These are phyloP conservation scores for Calliphora vicina DNA, from an alignment of 1,140 invertebrate genomes.

Conservation along the genomic window DNA sequence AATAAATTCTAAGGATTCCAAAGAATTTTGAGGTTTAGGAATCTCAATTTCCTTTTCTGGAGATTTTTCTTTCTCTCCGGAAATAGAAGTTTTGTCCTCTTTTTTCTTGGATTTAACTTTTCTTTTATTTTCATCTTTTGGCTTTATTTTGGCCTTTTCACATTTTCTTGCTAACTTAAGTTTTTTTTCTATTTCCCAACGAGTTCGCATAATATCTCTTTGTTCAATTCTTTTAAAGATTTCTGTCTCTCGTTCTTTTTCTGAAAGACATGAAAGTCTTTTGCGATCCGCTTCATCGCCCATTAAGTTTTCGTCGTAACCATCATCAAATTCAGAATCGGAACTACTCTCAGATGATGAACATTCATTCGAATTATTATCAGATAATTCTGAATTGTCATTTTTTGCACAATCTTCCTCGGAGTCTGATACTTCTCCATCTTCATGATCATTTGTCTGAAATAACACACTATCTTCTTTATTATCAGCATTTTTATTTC, in stretches of 20 bases:
- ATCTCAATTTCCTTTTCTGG: slow-evolving; percentile 11
- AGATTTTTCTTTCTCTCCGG: not conserved
- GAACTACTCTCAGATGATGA: slow-evolving; percentile 55
- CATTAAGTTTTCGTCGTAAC: slow-evolving; percentile 95
- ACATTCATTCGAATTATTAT: slow-evolving; percentile 31
- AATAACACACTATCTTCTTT: slow-evolving; percentile 24
- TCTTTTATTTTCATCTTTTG: slow-evolving; percentile 69
- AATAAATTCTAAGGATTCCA: not conserved
- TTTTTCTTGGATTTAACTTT: slow-evolving; percentile 45
- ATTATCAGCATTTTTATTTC: not conserved
- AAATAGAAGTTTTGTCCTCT: not conserved
- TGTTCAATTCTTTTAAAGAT: slow-evolving; percentile 96
- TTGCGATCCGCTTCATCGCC: slow-evolving; percentile 95
- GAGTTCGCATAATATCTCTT: slow-evolving; percentile 88
- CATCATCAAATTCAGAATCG: slow-evolving; percentile 69
- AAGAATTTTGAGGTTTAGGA: not conserved
- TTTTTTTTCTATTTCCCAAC: slow-evolving; percentile 97
- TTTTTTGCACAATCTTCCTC: slow-evolving; percentile 48
- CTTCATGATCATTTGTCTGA: slow-evolving; percentile 47
- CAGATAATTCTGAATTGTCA: slow-evolving; percentile 39
- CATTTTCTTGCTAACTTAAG: slow-evolving; percentile 85
- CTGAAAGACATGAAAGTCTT: slow-evolving; percentile 89
- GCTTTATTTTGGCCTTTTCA: slow-evolving; percentile 71
- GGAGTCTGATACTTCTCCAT: slow-evolving; percentile 58
- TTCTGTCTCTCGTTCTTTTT: slow-evolving; percentile 96